Percentiles rank a stretch among this genome's conserved stretches.
Conservation (phyloP, 2,797 vertebrate genomes). For the Phylloscopus collybita region DNA sequence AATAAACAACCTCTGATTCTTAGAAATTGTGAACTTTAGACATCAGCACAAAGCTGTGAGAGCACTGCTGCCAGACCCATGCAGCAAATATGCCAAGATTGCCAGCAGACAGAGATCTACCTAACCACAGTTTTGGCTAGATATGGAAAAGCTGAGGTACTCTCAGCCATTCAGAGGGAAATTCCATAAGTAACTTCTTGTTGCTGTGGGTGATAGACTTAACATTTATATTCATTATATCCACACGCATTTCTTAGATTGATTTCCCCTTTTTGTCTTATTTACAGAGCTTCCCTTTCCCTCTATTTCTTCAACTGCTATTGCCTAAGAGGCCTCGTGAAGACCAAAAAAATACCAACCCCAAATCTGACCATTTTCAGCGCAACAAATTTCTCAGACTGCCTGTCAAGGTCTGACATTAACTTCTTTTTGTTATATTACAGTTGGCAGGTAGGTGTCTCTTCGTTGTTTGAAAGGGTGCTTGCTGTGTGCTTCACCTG, state of each 20-base stretch:
- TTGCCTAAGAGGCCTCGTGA: background rate
- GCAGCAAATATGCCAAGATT: background rate
- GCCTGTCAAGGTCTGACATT: background rate
- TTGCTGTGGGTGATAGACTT: background rate
- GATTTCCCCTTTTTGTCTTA: background rate
- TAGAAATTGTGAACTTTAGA: background rate
- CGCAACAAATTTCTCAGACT: background rate
- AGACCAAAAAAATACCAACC: background rate
- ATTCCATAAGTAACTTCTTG: background rate
- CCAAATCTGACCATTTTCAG: background rate
- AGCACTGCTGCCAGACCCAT: background rate
- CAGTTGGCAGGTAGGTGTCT: background rate
- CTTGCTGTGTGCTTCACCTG: background rate
- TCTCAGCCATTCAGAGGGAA: background rate
- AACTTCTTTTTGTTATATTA: background rate
- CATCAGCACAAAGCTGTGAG: background rate
- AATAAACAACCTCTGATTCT: background rate
- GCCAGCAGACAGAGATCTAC: background rate
- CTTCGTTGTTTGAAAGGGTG: background rate
- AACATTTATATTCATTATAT: background rate
- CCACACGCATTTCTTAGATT: background rate
- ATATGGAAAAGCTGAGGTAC: background rate
- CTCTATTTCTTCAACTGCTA: constrained; percentile 7
- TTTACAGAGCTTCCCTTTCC: background rate
- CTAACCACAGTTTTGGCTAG: background rate